Conservation (phyloP, 2,888 invertebrate species). For the Mylabris sibirica region DNA sequence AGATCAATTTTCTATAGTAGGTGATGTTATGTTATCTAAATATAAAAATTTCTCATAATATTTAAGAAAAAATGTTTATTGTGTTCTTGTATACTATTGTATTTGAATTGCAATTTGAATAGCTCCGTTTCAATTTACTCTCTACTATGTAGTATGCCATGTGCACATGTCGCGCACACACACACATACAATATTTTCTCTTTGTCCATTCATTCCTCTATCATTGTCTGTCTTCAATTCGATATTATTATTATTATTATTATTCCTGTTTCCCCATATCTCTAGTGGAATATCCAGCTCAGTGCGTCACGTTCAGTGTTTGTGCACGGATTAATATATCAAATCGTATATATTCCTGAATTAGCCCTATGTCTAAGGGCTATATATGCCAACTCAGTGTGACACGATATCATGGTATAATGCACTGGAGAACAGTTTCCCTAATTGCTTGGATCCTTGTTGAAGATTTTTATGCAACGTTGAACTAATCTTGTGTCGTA, state of each 20-base stretch:
- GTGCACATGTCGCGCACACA: not conserved
- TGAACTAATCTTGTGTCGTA: slow-evolving; percentile 5
- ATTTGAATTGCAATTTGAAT: not conserved
- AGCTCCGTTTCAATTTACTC: not conserved
- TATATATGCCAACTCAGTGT: slow-evolving; percentile 10
- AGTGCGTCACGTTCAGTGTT: slow-evolving; percentile 32
- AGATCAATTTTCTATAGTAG: not conserved
- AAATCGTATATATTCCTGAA: slow-evolving; percentile 29
- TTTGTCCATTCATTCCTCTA: not conserved
- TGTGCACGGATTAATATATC: slow-evolving; percentile 34
- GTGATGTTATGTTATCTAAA: not conserved
- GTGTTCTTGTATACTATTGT: not conserved
- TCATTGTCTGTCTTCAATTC: slow-evolving; percentile 7
- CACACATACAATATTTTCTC: not conserved
- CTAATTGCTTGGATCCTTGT: slow-evolving; percentile 9
- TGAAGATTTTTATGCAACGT: slow-evolving; percentile 8
- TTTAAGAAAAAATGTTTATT: not conserved
- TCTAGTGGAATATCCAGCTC: slow-evolving; percentile 31
- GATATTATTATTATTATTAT: slow-evolving; percentile 6
- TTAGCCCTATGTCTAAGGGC: slow-evolving; percentile 20
- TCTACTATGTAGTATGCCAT: slow-evolving; percentile 3
- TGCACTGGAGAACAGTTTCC: slow-evolving; percentile 10
- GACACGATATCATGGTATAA: slow-evolving; percentile 11
- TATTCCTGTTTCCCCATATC: slow-evolving; percentile 18
- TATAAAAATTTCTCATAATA: not conserved